Conservation (phyloP, 2,888 invertebrate genomes). For the Theretra japonica region DNA sequence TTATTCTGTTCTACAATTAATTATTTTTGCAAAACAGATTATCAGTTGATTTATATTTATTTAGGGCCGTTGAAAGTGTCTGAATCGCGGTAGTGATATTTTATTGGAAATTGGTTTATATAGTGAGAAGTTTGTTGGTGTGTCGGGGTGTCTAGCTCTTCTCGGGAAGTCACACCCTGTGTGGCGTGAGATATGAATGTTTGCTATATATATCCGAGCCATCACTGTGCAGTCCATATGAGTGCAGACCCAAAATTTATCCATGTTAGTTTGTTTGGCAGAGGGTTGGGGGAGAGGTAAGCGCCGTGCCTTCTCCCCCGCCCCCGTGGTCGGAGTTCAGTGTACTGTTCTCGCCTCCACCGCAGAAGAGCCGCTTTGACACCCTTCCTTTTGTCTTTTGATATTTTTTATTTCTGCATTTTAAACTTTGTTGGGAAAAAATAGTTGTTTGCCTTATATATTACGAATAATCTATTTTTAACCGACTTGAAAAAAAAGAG, state of each 20-base stretch:
- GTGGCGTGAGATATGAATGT: constrained; percentile 49
- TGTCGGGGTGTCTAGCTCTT: constrained; percentile 68
- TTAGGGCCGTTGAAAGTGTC: neutral
- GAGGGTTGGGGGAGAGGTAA: constrained; percentile 57
- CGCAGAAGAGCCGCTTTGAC: constrained; percentile 71
- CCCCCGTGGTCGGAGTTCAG: constrained; percentile 66
- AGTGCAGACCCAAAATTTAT: constrained; percentile 54
- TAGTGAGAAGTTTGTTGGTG: neutral
- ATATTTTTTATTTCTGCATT: neutral
- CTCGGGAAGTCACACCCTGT: constrained; percentile 64
- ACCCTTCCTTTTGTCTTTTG: constrained; percentile 54
- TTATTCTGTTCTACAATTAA: neutral
- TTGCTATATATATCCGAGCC: constrained; percentile 42
- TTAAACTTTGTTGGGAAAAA: neutral
- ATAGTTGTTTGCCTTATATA: too few species aligned
- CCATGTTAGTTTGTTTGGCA: constrained; percentile 47
- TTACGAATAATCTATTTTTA: too few species aligned
- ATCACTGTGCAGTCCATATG: constrained; percentile 44
- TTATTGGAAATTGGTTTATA: constrained; percentile 30
- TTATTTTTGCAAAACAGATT: neutral
- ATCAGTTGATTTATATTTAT: neutral
- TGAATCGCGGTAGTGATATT: constrained; percentile 52
- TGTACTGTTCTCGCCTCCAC: constrained; percentile 72
- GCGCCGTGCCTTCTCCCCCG: constrained; percentile 59
- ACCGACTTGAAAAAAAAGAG: too few species aligned